Evolutionary conservation across 1,140 invertebrate genomes (phyloP).

Genomic region (Tyrophagus putrescentiae): DNA sequence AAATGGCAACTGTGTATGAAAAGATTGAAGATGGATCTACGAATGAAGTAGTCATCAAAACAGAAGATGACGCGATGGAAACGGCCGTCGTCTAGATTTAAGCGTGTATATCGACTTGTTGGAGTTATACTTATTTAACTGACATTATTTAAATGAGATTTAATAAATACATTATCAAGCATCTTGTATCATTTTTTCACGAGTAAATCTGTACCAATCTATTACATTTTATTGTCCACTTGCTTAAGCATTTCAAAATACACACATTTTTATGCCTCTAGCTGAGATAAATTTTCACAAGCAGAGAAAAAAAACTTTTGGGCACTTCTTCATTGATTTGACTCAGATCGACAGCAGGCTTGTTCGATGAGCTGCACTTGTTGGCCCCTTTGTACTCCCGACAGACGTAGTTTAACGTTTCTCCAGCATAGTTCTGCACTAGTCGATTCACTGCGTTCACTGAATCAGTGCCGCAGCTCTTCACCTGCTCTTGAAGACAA

Average conservation of each 20-base stretch:
- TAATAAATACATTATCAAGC: neutral
- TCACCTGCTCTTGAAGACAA: neutral
- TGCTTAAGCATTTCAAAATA: neutral
- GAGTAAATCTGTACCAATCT: too few relatives aligned
- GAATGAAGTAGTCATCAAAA: too few relatives aligned
- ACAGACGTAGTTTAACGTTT: constrained; percentile 19
- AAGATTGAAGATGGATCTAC: too few relatives aligned
- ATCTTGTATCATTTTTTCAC: neutral
- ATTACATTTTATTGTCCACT: neutral
- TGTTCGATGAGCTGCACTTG: neutral
- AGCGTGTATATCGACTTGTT: neutral
- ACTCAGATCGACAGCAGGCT: neutral
- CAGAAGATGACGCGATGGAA: too few relatives aligned
- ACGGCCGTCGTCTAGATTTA: too few relatives aligned
- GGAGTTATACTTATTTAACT: neutral
- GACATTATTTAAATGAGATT: neutral
- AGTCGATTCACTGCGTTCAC: neutral
- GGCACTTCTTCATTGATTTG: constrained; percentile 12
- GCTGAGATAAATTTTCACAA: constrained; percentile 19
- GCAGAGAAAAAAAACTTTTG: constrained; percentile 17
- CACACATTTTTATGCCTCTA: neutral
- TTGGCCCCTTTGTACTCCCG: neutral
- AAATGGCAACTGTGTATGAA: neutral
- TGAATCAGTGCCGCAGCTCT: neutral
- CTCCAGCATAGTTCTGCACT: constrained; percentile 17